Evolutionary conservation across 2,888 invertebrate genomes (phyloP).

Genomic region (Cryptus armator): DNA sequence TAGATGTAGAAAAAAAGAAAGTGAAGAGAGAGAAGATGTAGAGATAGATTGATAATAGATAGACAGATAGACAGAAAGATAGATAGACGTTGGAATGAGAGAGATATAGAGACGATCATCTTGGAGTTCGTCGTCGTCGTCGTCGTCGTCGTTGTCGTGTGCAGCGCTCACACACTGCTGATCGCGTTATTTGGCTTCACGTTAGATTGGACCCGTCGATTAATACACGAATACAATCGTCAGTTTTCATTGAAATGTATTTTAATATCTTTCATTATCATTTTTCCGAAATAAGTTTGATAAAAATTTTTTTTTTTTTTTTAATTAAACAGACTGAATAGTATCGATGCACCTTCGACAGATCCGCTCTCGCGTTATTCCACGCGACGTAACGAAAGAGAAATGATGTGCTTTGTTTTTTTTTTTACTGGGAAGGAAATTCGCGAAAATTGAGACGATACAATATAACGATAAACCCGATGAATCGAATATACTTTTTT

Average conservation of each 20-base stretch:
- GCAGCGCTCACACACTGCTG: conserved; percentile 74
- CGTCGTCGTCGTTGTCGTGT: conserved; percentile 55
- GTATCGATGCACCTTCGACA: conserved; percentile 24
- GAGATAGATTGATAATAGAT: conserved; percentile 59
- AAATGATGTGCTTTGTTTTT: conserved; percentile 29
- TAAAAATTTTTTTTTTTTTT: too few species aligned
- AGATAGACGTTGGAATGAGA: conserved; percentile 44
- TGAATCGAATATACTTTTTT: not conserved
- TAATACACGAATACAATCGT: conserved; percentile 15
- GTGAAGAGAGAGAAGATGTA: conserved; percentile 57
- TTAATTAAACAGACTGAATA: not conserved
- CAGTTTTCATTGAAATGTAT: not conserved
- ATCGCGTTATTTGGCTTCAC: conserved; percentile 59
- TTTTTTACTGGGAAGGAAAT: conserved; percentile 23
- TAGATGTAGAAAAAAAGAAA: conserved; percentile 47
- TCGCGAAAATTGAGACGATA: conserved; percentile 16
- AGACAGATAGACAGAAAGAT: conserved; percentile 57
- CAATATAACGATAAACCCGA: conserved; percentile 8
- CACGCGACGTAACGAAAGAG: conserved; percentile 31
- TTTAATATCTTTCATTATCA: not conserved
- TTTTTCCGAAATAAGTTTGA: not conserved
- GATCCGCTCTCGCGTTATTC: conserved; percentile 50
- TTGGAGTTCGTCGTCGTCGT: conserved; percentile 60
- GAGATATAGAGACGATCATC: conserved; percentile 62
- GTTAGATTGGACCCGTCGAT: conserved; percentile 54